Conservation (phyloP, 1,140 invertebrate genomes). For the Cotesia vestalis region DNA sequence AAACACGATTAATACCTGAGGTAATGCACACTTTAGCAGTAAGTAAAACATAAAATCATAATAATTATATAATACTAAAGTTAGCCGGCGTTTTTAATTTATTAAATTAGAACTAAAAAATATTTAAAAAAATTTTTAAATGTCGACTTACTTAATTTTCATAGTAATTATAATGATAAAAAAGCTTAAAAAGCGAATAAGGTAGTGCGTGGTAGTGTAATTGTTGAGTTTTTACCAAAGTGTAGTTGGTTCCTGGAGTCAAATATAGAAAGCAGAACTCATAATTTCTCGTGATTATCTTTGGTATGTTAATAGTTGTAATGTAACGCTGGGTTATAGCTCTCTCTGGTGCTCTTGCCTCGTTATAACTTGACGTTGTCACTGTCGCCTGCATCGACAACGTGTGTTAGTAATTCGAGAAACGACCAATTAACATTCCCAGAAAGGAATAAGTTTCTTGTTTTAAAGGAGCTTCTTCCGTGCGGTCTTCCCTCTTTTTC, state of each 20-base stretch:
- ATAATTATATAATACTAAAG: too few relatives aligned
- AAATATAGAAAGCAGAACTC: constrained; percentile 23
- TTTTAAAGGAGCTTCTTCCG: constrained; percentile 17
- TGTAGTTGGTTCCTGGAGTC: constrained; percentile 24
- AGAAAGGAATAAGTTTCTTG: constrained; percentile 43
- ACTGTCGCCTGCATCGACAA: constrained; percentile 13
- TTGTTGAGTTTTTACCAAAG: constrained; percentile 29
- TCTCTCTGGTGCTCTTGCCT: constrained; percentile 9
- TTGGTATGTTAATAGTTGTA: constrained; percentile 35
- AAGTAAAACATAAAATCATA: too few relatives aligned
- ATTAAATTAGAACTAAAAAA: too few relatives aligned
- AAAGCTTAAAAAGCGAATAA: background rate
- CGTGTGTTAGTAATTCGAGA: constrained; percentile 41
- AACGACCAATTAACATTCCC: constrained; percentile 44
- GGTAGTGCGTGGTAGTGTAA: constrained; percentile 33
- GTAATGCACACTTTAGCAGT: too few relatives aligned
- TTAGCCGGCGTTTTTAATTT: too few relatives aligned
- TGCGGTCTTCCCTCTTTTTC: constrained; percentile 26
- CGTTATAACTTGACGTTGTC: background rate
- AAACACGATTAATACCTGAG: constrained; percentile 16
- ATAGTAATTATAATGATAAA: too few relatives aligned
- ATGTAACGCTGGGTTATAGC: constrained; percentile 28
- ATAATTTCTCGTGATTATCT: constrained; percentile 5
- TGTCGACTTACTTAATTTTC: too few relatives aligned
- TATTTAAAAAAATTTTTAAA: too few relatives aligned